Conservation (phyloP, 2,113 vertebrate genomes). For the Amblyopsis rosae region DNA sequence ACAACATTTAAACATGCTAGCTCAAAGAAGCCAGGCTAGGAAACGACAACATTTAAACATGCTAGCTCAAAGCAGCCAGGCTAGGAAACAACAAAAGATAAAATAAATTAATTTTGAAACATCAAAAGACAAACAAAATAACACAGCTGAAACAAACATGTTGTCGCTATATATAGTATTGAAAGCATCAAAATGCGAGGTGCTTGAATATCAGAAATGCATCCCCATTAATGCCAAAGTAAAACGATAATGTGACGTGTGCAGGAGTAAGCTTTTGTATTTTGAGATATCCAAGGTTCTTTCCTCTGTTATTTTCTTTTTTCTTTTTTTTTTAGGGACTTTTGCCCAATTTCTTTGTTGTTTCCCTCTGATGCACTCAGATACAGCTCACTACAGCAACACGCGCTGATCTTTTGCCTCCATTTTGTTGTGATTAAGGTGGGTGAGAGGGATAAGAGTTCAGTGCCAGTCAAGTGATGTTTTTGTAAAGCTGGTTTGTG, state of each 20-base stretch:
- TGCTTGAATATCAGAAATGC: neutral
- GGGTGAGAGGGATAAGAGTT: no score
- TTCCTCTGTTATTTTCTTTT: neutral
- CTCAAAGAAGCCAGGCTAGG: slow-evolving; percentile 30
- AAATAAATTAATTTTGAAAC: no score
- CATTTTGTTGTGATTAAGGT: no score
- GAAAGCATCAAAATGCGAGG: slow-evolving; percentile 9
- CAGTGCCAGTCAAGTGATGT: no score
- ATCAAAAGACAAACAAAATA: no score
- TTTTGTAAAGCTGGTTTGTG: no score
- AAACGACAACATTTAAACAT: slow-evolving; percentile 8
- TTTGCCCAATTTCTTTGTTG: slow-evolving; percentile 38
- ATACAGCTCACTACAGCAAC: slow-evolving; percentile 31
- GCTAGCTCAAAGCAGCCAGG: slow-evolving; percentile 37
- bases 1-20: slow-evolving; percentile 28
- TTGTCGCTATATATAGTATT: slow-evolving; percentile 1
- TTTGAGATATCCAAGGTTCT: slow-evolving; percentile 54
- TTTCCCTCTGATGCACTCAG: slow-evolving; percentile 1
- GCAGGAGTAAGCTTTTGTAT: slow-evolving; percentile 76
- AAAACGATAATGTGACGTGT: slow-evolving; percentile 6
- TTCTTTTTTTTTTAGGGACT: neutral
- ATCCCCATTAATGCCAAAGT: slow-evolving; percentile 21
- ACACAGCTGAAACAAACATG: neutral
- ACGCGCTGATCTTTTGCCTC: slow-evolving; percentile 8
- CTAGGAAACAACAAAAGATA: slow-evolving; percentile 5